phyloP scores from a whole-genome alignment of 92 coral and sea anemone species.

The Umimayanthus kanabou region DNA sequence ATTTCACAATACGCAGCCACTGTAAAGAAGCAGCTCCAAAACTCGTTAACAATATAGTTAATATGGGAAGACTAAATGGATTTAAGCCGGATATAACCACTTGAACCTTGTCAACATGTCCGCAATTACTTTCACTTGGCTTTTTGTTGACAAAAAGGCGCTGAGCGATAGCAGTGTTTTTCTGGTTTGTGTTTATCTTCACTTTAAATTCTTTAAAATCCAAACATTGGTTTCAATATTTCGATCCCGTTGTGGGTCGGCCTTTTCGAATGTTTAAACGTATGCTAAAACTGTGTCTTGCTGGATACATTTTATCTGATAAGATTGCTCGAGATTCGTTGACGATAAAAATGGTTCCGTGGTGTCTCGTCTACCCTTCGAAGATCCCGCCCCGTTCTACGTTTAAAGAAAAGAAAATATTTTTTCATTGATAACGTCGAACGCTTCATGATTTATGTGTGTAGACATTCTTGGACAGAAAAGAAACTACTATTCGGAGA shows the following conservation, averaged over 20 bases:
- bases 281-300: neutral
- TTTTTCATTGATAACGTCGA: neutral
- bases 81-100: neutral
- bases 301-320: neutral
- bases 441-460: neutral
- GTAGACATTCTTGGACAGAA: neutral
- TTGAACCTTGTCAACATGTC: neutral
- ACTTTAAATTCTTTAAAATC: neutral
- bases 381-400: neutral
- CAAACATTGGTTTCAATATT: neutral
- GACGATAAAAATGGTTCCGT: neutral
- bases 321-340: neutral
- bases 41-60: neutral
- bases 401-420: neutral
- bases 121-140: neutral
- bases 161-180: neutral
- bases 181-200: slow-evolving; percentile 4
- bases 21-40: neutral
- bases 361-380: neutral
- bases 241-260: neutral
- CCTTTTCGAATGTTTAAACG: no score
- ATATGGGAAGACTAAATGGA: neutral
- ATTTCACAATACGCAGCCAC: no score
- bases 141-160: no score
- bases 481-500: neutral